A percentile compares a stretch with the other conserved stretches of the same genome.
phyloP scores from a whole-genome alignment of 2,797 vertebrate genomes.

The Rhyacichthys aspro region DNA sequence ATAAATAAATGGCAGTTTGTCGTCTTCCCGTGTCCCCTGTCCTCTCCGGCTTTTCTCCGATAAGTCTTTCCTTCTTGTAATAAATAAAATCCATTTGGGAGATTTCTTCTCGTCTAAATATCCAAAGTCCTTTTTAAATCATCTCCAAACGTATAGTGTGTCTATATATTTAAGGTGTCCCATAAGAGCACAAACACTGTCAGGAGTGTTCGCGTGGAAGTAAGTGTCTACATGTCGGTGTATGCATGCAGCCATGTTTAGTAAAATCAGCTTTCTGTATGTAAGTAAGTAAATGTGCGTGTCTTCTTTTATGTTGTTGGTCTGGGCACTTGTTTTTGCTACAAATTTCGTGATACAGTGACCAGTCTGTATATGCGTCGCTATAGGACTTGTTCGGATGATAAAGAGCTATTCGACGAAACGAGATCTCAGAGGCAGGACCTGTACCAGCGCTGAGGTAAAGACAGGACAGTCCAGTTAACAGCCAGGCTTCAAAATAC shows the following conservation, averaged over 20 bases:
- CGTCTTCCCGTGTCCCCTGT: conserved; percentile 65
- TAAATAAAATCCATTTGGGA: conserved; percentile 56
- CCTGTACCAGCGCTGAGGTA: conserved; percentile 69
- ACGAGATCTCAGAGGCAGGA: conserved; percentile 56
- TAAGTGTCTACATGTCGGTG: conserved; percentile 61
- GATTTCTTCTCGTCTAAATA: conserved; percentile 52
- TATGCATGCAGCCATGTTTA: conserved; percentile 64
- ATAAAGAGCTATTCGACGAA: conserved; percentile 74
- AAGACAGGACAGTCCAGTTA: conserved; percentile 63
- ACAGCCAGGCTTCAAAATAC: conserved; percentile 23
- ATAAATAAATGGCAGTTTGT: conserved; percentile 75
- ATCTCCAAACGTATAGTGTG: conserved; percentile 61
- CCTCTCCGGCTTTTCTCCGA: conserved; percentile 44
- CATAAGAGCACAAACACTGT: conserved; percentile 65
- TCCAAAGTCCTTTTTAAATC: conserved; percentile 52
- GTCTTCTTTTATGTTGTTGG: conserved; percentile 67
- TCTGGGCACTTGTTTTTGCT: conserved; percentile 86
- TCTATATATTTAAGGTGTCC: conserved; percentile 73
- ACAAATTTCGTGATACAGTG: conserved; percentile 84
- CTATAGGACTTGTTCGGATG: conserved; percentile 71
- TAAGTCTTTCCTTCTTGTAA: conserved; percentile 34
- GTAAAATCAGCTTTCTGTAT: conserved; percentile 57
- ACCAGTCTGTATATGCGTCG: conserved; percentile 79
- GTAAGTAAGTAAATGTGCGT: conserved; percentile 31
- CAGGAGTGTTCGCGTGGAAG: conserved; percentile 48